Conservation (phyloP, 2,797 vertebrate species). For the Sebastes goodei region DNA sequence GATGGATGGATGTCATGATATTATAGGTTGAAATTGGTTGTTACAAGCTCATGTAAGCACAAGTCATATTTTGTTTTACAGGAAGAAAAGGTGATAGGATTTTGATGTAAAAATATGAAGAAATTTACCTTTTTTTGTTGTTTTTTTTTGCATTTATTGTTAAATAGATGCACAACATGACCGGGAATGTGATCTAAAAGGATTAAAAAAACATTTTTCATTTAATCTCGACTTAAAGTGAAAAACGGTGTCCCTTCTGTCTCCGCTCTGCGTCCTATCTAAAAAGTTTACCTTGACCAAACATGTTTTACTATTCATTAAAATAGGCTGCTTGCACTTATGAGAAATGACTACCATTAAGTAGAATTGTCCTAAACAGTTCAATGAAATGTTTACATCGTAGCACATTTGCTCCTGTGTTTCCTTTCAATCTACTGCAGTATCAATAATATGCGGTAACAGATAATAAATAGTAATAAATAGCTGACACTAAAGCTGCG, state of each 20-base stretch:
- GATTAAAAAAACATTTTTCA: not conserved
- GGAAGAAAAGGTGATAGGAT: no score
- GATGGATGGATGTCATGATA: no score
- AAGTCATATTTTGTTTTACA: no score
- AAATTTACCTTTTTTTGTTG: no score
- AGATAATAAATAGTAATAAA: no score
- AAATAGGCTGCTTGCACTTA: not conserved
- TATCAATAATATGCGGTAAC: not conserved
- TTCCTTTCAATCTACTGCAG: not conserved
- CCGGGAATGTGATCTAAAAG: fast-evolving
- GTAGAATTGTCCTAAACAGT: not conserved
- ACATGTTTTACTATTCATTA: not conserved
- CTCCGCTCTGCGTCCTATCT: not conserved
- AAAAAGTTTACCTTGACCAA: not conserved
- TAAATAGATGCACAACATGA: not conserved
- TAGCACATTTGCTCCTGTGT: not conserved
- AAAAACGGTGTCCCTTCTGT: not conserved
- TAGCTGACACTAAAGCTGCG: not conserved
- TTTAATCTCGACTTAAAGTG: not conserved
- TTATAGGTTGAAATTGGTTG: no score
- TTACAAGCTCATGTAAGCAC: no score
- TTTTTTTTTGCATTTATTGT: fast-evolving
- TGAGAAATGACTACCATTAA: not conserved
- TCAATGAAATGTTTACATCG: not conserved
- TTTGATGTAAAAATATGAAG: no score